Base-by-base conservation (phyloP, 2,888 invertebrate species). In the Pseudococcus jackbeardsleyi region DNA sequence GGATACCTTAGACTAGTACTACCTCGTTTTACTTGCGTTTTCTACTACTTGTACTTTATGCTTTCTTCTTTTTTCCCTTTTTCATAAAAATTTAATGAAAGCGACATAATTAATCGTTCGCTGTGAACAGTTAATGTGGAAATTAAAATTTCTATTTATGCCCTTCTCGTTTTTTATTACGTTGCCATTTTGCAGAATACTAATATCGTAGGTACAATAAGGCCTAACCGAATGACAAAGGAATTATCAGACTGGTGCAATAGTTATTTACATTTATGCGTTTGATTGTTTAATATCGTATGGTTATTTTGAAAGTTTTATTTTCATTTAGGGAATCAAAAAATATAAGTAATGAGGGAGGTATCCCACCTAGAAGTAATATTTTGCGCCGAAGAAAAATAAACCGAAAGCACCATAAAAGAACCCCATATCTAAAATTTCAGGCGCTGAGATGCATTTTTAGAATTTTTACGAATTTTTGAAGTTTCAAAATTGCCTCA, bases 71-170 rank as follows among this genome's bases (percentile, higher is more conserved):
- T 64, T 39, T 19, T 42, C 42, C 42, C 15, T 72, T 72, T 33
- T 33, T 72, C 33, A 33, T 72, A 72, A 72, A 72, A 72, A 33
- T 72, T 72, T 72, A 33, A 72, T 72, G 72, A 72, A 72, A 72
- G 72, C 33, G 72, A 72, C 72, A 33, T 72, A 72, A 72, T 72
- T 72, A 72, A 72, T 72, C 26, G 33, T 72, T 72, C 72, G 72
- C 72, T 33, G 33, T 26, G 9, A 72, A 72, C 33, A 72, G 64
- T 72, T 72, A 72, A 72, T 72, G 72, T 33, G 33, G 33, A 72
- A 72, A 72, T 72, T 72, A 72, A 72, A 72, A 72, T 72, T 72
- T 72, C 72, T 33, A 72, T 72, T 39, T 64, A 64, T 64, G 64
- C 4, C 7, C 11, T 68, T 17, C 17, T 72, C 72, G 15, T 72